phyloP scores from a whole-genome alignment of 2,888 invertebrate species.

The Diabrotica balteata region DNA sequence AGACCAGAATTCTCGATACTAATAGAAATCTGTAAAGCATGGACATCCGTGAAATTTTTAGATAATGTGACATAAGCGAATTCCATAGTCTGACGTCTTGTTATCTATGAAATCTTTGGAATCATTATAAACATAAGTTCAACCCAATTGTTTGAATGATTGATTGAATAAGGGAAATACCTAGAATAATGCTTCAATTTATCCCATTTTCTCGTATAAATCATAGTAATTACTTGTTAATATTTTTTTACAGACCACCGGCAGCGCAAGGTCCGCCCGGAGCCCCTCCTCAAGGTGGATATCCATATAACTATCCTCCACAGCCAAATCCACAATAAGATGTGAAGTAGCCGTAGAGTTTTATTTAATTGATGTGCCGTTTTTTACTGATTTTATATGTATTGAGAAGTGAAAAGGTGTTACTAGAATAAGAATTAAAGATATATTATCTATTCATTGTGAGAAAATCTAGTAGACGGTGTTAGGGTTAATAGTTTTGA shows the following conservation, averaged over 20 bases:
- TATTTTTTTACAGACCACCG: conserved; percentile 67
- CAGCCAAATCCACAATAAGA: conserved; percentile 67
- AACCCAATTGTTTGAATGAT: not conserved
- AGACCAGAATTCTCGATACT: too few species aligned
- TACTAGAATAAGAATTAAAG: too few species aligned
- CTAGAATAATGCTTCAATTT: too few species aligned
- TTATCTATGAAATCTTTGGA: too few species aligned
- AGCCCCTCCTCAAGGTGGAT: conserved; percentile 72
- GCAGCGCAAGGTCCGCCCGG: conserved; percentile 73
- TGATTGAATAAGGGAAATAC: not conserved
- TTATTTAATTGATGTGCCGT: conserved; percentile 6
- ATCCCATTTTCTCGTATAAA: not conserved
- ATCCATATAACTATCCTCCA: conserved; percentile 81
- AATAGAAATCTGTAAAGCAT: too few species aligned
- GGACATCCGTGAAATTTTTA: too few species aligned
- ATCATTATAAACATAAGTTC: not conserved
- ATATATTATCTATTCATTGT: too few species aligned
- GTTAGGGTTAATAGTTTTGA: conserved; percentile 1
- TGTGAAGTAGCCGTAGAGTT: conserved; percentile 43
- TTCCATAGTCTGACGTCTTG: too few species aligned
- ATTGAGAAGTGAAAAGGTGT: not conserved
- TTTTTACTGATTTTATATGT: not conserved
- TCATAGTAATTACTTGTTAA: conserved; percentile 45
- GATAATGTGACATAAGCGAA: too few species aligned
- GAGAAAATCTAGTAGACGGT: too few species aligned